Conservation (phyloP, 2,888 invertebrate genomes). For the Latheticus oryzae region DNA sequence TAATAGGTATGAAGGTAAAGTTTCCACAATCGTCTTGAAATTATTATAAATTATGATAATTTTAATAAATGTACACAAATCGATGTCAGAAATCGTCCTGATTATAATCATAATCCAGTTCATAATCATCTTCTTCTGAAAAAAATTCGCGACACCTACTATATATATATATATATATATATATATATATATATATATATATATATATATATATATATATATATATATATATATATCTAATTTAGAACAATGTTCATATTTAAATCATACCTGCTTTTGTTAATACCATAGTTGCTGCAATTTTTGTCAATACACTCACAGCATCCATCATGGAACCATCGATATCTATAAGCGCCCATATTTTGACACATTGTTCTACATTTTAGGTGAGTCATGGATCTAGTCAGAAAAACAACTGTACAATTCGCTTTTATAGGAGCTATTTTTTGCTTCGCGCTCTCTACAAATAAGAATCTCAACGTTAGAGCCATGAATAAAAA, state of each 20-base stretch:
- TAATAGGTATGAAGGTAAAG: constrained; percentile 26
- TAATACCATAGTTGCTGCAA: constrained; percentile 91
- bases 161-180: too few species aligned
- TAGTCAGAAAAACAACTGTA: constrained; percentile 90
- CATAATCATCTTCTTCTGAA: constrained; percentile 38
- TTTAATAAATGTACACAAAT: neutral
- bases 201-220: too few species aligned
- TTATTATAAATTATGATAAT: constrained; percentile 12
- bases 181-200: too few species aligned
- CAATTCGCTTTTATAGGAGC: constrained; percentile 79
- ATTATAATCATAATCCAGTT: constrained; percentile 50
- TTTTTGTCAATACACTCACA: constrained; percentile 92
- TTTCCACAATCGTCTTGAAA: constrained; percentile 12
- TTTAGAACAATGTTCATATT: too few species aligned
- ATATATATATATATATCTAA: too few species aligned
- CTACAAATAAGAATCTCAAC: constrained; percentile 61
- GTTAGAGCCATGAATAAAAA: too few species aligned
- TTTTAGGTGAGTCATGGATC: constrained; percentile 90
- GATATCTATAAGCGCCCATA: constrained; percentile 85
- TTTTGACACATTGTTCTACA: constrained; percentile 85
- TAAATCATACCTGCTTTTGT: constrained; percentile 84
- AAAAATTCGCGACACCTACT: constrained; percentile 50
- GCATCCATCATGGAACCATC: constrained; percentile 96
- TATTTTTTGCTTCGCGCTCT: constrained; percentile 75
- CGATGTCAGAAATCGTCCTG: constrained; percentile 47